phyloP scores from a whole-genome alignment of 2,888 invertebrate genomes.

The Nephrotoma flavescens region DNA sequence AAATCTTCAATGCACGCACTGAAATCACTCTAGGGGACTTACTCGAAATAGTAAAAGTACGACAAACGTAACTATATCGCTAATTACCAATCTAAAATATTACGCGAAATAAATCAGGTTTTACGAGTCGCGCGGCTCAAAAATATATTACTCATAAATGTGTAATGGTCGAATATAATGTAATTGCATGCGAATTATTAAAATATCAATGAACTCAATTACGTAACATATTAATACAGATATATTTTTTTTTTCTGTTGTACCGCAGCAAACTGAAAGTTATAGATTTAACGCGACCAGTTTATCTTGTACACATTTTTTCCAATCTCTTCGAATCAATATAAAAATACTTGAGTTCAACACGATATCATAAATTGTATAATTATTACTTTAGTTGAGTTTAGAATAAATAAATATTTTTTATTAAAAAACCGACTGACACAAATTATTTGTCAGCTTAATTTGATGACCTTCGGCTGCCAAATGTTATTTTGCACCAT shows the following conservation, averaged over 20 bases:
- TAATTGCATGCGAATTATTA: background rate
- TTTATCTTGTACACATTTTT: background rate
- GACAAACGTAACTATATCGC: background rate
- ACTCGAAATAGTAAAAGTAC: background rate
- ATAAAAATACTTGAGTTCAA: background rate
- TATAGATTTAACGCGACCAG: background rate
- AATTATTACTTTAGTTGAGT: background rate
- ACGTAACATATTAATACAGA: background rate
- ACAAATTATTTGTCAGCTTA: background rate
- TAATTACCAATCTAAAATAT: background rate
- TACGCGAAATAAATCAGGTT: background rate
- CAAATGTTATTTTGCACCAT: background rate
- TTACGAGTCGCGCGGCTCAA: background rate
- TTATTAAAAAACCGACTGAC: background rate
- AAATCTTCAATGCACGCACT: background rate
- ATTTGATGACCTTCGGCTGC: background rate
- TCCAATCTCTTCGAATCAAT: background rate
- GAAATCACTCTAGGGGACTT: background rate
- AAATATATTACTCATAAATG: background rate
- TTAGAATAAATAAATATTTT: background rate
- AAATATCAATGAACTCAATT: conserved; percentile 4
- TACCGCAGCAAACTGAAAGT: background rate
- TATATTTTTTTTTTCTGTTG: background rate
- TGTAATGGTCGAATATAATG: background rate
- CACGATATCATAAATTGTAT: background rate